phyloP scores from a whole-genome alignment of 2,888 invertebrate species.

The Calliopum simillimum region DNA sequence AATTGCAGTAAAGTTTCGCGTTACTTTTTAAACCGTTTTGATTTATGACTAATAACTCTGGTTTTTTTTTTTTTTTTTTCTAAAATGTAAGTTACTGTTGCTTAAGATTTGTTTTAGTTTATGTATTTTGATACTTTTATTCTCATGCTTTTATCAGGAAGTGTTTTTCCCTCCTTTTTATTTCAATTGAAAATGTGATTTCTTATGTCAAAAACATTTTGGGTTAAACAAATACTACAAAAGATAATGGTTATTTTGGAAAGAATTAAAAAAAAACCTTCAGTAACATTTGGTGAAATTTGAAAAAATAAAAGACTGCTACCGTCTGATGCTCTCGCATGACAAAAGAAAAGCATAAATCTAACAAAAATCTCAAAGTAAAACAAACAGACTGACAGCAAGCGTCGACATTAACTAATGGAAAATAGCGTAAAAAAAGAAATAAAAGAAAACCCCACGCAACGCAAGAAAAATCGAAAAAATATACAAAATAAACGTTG shows the following conservation, averaged over 20 bases:
- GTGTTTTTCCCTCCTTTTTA: no score
- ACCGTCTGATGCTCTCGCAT: conserved; percentile 31
- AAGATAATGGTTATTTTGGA: no score
- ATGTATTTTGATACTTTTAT: no score
- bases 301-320: not conserved
- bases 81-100: no score
- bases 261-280: not conserved
- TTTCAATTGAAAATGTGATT: not conserved
- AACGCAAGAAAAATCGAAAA: conserved; percentile 28
- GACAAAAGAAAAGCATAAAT: conserved; percentile 41
- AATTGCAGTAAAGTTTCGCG: no score
- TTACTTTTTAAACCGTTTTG: no score
- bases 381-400: conserved; percentile 47
- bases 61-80: no score
- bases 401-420: conserved; percentile 48
- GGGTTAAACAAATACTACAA: no score
- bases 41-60: no score
- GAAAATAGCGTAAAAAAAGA: conserved; percentile 35
- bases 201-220: not conserved
- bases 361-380: conserved; percentile 42
- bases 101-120: no score
- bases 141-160: no score
- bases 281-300: not conserved
- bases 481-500: conserved; percentile 26
- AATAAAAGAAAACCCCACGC: not conserved